Evolutionary conservation across 2,797 vertebrate species (phyloP).

Genomic region (Mormyrus hasselquistii): DNA sequence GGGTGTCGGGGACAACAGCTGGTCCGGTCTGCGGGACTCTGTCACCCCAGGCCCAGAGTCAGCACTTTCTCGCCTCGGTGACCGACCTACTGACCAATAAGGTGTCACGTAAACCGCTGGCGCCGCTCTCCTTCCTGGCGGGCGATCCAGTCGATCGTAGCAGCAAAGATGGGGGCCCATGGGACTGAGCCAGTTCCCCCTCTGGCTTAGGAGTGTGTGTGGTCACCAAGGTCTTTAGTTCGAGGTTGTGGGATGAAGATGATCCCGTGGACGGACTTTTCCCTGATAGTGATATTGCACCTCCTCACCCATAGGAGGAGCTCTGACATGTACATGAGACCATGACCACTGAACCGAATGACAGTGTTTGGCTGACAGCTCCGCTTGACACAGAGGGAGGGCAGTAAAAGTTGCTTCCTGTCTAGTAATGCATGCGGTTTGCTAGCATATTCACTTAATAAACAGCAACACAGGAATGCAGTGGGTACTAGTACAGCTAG

Average conservation of each 20-base stretch:
- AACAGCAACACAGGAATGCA: background rate
- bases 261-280: background rate
- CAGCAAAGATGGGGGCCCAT: background rate
- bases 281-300: background rate
- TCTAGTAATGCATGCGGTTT: background rate
- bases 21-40: background rate
- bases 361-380: background rate
- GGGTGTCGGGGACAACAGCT: background rate
- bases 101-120: background rate
- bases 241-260: background rate
- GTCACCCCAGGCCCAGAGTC: background rate
- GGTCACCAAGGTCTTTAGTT: background rate
- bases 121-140: background rate
- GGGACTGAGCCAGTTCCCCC: background rate
- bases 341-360: background rate
- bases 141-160: background rate
- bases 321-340: background rate
- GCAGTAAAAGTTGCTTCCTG: background rate
- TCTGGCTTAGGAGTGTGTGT: background rate
- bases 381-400: background rate
- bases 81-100: background rate
- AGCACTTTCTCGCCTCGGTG: background rate
- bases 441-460: background rate
- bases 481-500: background rate
- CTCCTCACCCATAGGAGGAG: background rate